Conservation (phyloP, 2,888 invertebrate species). For the Cheilosia scutellata region DNA sequence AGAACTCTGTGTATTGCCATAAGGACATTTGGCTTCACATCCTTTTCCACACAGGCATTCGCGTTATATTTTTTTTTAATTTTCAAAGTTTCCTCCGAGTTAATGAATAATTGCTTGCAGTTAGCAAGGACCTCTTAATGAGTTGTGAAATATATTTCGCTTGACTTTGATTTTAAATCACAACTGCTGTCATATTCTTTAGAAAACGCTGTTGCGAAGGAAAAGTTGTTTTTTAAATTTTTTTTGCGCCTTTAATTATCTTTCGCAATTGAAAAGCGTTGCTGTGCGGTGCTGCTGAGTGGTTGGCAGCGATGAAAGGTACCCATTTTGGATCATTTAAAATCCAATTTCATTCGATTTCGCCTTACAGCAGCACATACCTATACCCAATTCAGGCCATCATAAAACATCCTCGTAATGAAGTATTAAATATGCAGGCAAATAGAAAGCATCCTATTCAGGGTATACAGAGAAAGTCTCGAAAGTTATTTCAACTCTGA, state of each 20-base stretch:
- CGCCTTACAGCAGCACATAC: constrained; percentile 14
- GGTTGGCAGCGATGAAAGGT: constrained; percentile 17
- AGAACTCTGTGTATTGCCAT: constrained; percentile 71
- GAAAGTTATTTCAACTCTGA: constrained; percentile 70
- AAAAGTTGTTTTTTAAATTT: not conserved
- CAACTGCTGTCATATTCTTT: constrained; percentile 72
- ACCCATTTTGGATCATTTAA: constrained; percentile 67
- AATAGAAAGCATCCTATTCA: constrained; percentile 72
- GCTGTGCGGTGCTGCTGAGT: not conserved
- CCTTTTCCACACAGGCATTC: constrained; percentile 62
- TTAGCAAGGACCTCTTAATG: constrained; percentile 78
- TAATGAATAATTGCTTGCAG: constrained; percentile 83
- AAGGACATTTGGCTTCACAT: constrained; percentile 74
- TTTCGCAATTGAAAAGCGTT: constrained; percentile 58
- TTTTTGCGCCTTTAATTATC: constrained; percentile 59
- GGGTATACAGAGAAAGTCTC: constrained; percentile 65
- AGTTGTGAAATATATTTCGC: constrained; percentile 75
- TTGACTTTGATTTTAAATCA: constrained; percentile 76
- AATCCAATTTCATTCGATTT: constrained; percentile 74
- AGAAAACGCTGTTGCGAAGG: constrained; percentile 37
- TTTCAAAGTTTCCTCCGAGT: constrained; percentile 77
- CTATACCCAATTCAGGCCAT: constrained; percentile 52
- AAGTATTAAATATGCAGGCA: constrained; percentile 77
- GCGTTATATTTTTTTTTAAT: constrained; percentile 46
- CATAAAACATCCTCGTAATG: constrained; percentile 77